Base-by-base conservation (phyloP, 2,888 invertebrate genomes). In the Saturnia pavonia region DNA sequence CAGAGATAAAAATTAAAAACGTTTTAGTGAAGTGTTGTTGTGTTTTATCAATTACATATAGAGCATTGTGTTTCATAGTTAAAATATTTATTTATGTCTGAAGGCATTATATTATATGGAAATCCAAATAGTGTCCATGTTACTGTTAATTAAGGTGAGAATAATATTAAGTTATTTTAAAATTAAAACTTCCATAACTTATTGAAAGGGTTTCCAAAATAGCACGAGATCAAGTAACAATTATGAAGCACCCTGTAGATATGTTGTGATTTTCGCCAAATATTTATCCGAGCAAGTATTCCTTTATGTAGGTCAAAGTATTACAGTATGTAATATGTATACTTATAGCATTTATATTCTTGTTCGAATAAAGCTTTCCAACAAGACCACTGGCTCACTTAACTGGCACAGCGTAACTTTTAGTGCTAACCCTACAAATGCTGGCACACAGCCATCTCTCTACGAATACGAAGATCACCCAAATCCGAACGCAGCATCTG, bases 401-500 rank as follows among this genome's bases (percentile, higher is more conserved):
- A 81, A 76, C 80, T 74, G 79, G 79, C 77, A 82, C 81, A 78
- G 80, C 80, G 74, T 75, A 77, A 71, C 77, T 77, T 84, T 82
- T 86, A 86, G 84, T 90, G 90, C 88, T 90, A 90, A 90, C 92
- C 88, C 85, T 92, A 90, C 88, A 79, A 79, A 80, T 77, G 81
- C 88, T 92, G 91, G 92, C 92, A 88, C 81, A 84, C 87, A 85
- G 92, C 92, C 91, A 94, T 91, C 85, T 83, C 76, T 73, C 82
- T 78, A 85, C 82, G 90, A 91, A 86, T 83, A 85, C 85, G 83
- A 86, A 82, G 84, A 85, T 86, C 88, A 82, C 82, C 80, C 78
- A 87, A 88, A 89, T 88, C 87, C 88, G 82, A 86, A 87, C 84
- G 83, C 88, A 88, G 88, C 86, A 86, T 90, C 88, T 84, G 84